A percentile compares a stretch with the other conserved stretches of the same genome.
These are phyloP conservation scores for Carcharodon carcharias DNA, from an alignment of 2,797 vertebrate species.

Conservation along the genomic window DNA sequence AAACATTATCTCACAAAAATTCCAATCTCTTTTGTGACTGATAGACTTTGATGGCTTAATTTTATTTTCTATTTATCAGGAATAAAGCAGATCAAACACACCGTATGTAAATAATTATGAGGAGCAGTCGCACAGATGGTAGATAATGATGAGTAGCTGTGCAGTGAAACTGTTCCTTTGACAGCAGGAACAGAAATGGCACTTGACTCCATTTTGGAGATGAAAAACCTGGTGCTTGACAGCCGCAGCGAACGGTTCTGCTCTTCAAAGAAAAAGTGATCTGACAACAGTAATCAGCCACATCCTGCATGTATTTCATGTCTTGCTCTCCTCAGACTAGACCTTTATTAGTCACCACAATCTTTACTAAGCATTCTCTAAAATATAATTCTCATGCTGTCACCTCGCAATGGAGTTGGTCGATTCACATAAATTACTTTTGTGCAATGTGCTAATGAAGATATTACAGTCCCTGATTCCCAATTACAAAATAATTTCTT, in stretches of 20 bases:
- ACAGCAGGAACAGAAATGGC: conserved; percentile 52
- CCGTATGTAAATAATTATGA: conserved; percentile 55
- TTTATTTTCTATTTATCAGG: conserved; percentile 62
- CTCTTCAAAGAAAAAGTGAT: conserved; percentile 45
- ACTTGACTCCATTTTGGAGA: conserved; percentile 53
- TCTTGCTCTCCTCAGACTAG: conserved; percentile 20
- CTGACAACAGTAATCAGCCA: conserved; percentile 46
- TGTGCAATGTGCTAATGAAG: conserved; percentile 32
- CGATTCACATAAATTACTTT: conserved; percentile 33
- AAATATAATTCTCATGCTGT: conserved; percentile 32
- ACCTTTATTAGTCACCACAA: conserved; percentile 41
- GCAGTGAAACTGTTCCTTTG: conserved; percentile 56
- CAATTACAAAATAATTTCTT: conserved; percentile 33
- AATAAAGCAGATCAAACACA: conserved; percentile 55
- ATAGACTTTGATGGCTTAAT: conserved; percentile 55
- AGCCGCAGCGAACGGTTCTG: conserved; percentile 43
- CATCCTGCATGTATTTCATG: conserved; percentile 41
- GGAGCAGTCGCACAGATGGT: conserved; percentile 57
- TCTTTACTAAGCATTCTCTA: conserved; percentile 15
- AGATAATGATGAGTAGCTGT: conserved; percentile 51
- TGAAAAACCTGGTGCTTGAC: conserved; percentile 45
- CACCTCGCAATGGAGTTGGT: conserved; percentile 26
- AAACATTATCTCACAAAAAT: conserved; percentile 44
- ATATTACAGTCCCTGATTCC: conserved; percentile 33
- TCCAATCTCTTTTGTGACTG: conserved; percentile 51